A percentile compares a stretch with the other conserved stretches of the same genome.
Conservation (phyloP, 2,888 invertebrate genomes). For the Agrilus cyanescens region DNA sequence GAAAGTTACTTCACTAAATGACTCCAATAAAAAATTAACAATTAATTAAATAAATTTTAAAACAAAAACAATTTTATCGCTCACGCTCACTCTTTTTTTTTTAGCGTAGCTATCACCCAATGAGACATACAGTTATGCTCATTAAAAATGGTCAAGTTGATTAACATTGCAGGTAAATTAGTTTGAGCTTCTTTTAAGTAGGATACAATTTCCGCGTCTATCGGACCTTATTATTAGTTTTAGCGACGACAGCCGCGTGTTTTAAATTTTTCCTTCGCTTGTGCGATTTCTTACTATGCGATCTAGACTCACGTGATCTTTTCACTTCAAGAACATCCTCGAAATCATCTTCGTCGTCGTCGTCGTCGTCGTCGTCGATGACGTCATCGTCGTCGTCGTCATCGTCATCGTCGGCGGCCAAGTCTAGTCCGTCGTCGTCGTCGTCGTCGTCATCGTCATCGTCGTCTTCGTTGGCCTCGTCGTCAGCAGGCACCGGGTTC, state of each 20-base stretch:
- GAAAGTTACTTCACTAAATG: too few species aligned
- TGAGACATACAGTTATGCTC: too few species aligned
- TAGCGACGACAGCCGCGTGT: slow-evolving; percentile 19
- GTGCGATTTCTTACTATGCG: slow-evolving; percentile 32
- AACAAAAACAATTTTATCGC: too few species aligned
- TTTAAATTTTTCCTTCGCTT: slow-evolving; percentile 27
- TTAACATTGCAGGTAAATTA: too few species aligned
- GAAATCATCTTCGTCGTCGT: slow-evolving; percentile 54
- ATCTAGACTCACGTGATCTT: slow-evolving; percentile 81
- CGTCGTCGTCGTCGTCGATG: slow-evolving; percentile 55
- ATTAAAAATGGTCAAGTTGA: too few species aligned
- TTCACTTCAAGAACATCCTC: slow-evolving; percentile 57
- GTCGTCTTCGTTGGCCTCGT: slow-evolving; percentile 33
- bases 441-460: slow-evolving; percentile 42
- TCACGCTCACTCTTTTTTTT: too few species aligned
- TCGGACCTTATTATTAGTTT: slow-evolving; percentile 17
- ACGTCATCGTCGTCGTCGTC: slow-evolving; percentile 53
- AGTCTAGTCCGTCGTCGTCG: slow-evolving; percentile 49
- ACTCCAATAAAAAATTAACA: too few species aligned
- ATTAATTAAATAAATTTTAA: too few species aligned
- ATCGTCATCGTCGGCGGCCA: slow-evolving; percentile 43
- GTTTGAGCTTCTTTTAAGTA: slow-evolving; percentile 1
- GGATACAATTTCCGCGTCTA: slow-evolving; percentile 2
- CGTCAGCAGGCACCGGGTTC: slow-evolving; percentile 30
- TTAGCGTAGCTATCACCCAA: too few species aligned